These are phyloP conservation scores for Puntigrus tetrazona DNA, from an alignment of 2,113 vertebrate genomes.

Conservation along the genomic window DNA sequence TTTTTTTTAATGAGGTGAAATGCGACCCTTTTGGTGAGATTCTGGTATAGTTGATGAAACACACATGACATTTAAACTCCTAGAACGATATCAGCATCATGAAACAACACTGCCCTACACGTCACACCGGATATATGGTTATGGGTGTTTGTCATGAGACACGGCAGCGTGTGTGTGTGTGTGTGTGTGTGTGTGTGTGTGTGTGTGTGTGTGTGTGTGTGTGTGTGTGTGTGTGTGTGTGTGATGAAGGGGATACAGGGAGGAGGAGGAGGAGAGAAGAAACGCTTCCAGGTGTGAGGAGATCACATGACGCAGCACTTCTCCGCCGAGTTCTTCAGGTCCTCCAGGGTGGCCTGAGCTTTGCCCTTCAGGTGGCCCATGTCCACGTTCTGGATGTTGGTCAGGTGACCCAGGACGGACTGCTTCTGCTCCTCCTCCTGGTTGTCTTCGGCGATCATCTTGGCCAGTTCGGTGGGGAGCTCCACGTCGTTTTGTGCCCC, in stretches of 20 bases:
- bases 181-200: background rate
- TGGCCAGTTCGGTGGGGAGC: slow-evolving; percentile 91
- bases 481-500: slow-evolving; percentile 88
- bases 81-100: slow-evolving; percentile 9
- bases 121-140: background rate
- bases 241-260: background rate
- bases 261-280: background rate
- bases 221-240: too few species aligned
- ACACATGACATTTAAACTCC: background rate
- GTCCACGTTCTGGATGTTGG: slow-evolving; percentile 93
- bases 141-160: background rate
- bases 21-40: slow-evolving; percentile 5
- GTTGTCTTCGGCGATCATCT: slow-evolving; percentile 97
- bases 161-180: background rate
- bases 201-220: background rate
- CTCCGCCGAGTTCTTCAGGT: slow-evolving; percentile 94
- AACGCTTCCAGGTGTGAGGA: background rate
- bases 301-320: slow-evolving; percentile 93
- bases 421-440: slow-evolving; percentile 90
- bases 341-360: slow-evolving; percentile 91
- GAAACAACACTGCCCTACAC: background rate
- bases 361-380: slow-evolving; percentile 94
- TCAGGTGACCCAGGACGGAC: slow-evolving; percentile 89
- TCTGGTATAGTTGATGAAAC: background rate
- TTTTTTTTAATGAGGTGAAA: background rate